Conservation (phyloP, 2,797 vertebrate genomes). For the Gobio occitaniae region DNA sequence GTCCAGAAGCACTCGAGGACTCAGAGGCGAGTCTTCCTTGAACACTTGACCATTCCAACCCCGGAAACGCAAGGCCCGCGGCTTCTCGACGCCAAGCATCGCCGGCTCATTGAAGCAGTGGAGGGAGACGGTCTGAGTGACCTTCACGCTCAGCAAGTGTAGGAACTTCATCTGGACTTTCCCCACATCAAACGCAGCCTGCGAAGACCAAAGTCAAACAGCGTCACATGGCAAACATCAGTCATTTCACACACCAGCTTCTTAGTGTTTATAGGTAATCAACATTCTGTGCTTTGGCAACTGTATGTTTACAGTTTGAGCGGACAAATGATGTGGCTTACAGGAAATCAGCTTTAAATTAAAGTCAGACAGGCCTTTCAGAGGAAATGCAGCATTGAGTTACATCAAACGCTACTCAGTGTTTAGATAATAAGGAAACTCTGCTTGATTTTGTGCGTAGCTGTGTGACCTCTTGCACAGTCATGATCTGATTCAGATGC, state of each 20-base stretch:
- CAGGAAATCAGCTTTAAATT: constrained; percentile 11
- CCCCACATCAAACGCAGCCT: constrained; percentile 89
- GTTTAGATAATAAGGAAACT: neutral
- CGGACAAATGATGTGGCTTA: constrained; percentile 4
- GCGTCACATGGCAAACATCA: neutral
- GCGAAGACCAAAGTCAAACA: constrained; percentile 59
- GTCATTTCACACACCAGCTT: neutral
- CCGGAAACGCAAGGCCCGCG: constrained; percentile 78
- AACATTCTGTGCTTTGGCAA: neutral
- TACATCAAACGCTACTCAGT: neutral
- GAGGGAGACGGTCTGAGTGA: constrained; percentile 87
- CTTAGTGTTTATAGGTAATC: neutral
- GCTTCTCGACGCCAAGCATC: constrained; percentile 60
- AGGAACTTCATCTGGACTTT: constrained; percentile 99
- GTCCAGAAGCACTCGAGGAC: constrained; percentile 87
- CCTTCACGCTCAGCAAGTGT: constrained; percentile 92
- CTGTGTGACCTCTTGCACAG: neutral
- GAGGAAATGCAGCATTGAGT: neutral
- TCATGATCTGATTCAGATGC: neutral
- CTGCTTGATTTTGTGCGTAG: neutral
- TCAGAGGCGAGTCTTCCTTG: constrained; percentile 84
- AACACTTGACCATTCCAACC: constrained; percentile 94
- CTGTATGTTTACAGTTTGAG: neutral
- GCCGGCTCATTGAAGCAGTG: constrained; percentile 85
- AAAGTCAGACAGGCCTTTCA: neutral